Evolutionary conservation across 2,113 vertebrate genomes (phyloP).

Genomic region (Piprites chloris): DNA sequence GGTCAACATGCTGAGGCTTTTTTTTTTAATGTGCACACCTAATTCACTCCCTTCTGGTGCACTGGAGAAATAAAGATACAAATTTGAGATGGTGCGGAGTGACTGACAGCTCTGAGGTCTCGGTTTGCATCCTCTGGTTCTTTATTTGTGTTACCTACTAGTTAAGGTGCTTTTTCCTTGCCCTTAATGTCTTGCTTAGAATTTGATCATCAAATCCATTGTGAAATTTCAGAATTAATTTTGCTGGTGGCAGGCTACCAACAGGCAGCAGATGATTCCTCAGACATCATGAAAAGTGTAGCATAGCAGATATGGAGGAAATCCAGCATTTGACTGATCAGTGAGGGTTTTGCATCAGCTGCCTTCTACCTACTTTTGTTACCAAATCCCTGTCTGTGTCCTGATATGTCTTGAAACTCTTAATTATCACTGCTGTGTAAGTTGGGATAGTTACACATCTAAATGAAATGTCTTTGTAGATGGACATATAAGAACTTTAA

Average conservation of each 20-base stretch:
- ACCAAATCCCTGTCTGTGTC: background rate
- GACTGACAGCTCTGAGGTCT: background rate
- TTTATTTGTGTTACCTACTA: background rate
- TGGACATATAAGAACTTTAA: background rate
- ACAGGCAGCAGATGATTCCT: background rate
- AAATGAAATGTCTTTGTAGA: background rate
- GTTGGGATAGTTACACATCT: background rate
- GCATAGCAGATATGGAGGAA: background rate
- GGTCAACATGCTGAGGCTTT: background rate
- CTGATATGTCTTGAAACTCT: background rate
- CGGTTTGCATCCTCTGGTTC: background rate
- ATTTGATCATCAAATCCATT: background rate
- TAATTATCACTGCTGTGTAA: background rate
- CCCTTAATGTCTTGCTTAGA: background rate
- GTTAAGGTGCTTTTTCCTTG: background rate
- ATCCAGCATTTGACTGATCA: background rate
- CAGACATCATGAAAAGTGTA: background rate
- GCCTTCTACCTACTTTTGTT: background rate
- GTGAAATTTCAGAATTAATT: background rate
- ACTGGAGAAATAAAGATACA: background rate
- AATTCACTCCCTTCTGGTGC: background rate
- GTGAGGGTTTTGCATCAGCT: background rate
- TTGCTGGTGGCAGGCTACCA: background rate
- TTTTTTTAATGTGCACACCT: background rate
- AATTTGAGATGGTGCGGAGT: background rate